A percentile compares a stretch with the other conserved stretches of the same genome.
Conservation (phyloP, 1,140 invertebrate genomes). For the Halotydeus destructor region DNA sequence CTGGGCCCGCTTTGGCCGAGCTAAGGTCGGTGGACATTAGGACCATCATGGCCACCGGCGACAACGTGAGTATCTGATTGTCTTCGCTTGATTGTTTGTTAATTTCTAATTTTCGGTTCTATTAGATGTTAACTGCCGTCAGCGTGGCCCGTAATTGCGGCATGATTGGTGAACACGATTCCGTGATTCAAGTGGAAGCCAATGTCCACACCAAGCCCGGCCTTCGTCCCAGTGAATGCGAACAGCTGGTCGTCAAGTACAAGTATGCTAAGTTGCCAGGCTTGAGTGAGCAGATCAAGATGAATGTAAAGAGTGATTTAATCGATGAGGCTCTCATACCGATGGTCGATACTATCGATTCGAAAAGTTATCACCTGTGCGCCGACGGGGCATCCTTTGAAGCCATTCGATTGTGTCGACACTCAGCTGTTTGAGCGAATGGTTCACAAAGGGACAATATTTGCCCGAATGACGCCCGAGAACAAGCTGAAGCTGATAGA, state of each 20-base stretch:
- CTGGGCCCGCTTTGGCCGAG: constrained; percentile 46
- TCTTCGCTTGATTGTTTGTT: no score
- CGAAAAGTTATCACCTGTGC: constrained; percentile 16
- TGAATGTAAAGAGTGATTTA: constrained; percentile 11
- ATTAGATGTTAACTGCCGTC: constrained; percentile 80
- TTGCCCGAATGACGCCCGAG: constrained; percentile 87
- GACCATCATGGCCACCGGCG: constrained; percentile 88
- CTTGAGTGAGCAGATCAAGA: constrained; percentile 16
- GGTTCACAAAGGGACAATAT: constrained; percentile 45
- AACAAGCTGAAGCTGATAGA: constrained; percentile 83
- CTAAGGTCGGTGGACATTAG: constrained; percentile 65
- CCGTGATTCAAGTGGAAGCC: constrained; percentile 16
- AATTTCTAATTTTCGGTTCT: no score
- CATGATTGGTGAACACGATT: constrained; percentile 39
- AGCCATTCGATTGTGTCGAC: constrained; percentile 13
- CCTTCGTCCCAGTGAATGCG: background rate
- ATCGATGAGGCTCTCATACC: constrained; percentile 1
- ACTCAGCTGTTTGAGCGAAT: constrained; percentile 13
- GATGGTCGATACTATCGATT: background rate
- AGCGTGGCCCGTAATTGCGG: constrained; percentile 90
- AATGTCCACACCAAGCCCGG: constrained; percentile 2
- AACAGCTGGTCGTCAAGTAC: no score
- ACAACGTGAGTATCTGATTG: no score
- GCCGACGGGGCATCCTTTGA: constrained; percentile 18
- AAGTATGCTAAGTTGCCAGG: constrained; percentile 16